phyloP scores from a whole-genome alignment of 2,113 vertebrate species.

The Platycercus adscitus region DNA sequence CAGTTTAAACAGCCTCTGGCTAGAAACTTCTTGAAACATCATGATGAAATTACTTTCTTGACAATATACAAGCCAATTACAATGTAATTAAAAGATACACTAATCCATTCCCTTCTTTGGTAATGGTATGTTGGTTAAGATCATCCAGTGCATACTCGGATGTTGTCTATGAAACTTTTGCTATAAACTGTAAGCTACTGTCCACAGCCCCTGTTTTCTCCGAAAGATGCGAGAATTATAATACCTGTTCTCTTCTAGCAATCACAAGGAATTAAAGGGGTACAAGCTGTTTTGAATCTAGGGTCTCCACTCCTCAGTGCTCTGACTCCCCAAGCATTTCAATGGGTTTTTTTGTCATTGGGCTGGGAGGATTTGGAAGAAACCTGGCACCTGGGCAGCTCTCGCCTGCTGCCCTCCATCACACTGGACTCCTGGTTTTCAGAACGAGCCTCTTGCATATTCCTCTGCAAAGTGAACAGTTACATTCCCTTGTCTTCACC shows the following conservation, averaged over 20 bases:
- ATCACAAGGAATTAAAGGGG: background rate
- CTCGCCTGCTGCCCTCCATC: background rate
- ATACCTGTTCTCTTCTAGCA: background rate
- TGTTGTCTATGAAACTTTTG: background rate
- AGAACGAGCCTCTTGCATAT: background rate
- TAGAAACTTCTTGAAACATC: conserved; percentile 28
- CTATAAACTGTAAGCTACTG: background rate
- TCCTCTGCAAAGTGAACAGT: background rate
- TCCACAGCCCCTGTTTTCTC: background rate
- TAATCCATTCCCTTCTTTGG: conserved; percentile 6
- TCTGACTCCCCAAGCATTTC: background rate
- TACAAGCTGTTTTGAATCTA: background rate
- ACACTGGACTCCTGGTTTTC: background rate
- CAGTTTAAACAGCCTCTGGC: conserved; percentile 13
- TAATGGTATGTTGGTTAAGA: background rate
- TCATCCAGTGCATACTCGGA: background rate
- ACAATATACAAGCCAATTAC: conserved; percentile 22
- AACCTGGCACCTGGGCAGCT: background rate
- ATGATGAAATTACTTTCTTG: background rate
- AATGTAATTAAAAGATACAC: conserved; percentile 12
- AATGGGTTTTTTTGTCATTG: background rate
- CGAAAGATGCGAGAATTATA: background rate
- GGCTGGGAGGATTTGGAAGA: background rate
- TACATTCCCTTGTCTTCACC: background rate
- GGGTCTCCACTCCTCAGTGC: background rate